Base-by-base conservation (phyloP, 2,888 invertebrate genomes). In the Anthophora plumipes region DNA sequence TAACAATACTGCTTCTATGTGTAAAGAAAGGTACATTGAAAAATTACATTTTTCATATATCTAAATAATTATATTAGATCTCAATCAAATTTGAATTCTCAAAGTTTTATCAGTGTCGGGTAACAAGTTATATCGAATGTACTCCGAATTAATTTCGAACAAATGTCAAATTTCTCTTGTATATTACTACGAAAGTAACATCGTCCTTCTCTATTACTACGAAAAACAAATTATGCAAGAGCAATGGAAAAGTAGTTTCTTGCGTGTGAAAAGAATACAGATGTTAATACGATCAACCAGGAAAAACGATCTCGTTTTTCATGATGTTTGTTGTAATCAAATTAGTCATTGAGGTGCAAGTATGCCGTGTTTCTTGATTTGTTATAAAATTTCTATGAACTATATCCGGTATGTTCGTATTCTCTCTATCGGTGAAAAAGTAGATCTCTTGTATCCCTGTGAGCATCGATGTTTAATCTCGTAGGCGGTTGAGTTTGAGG, bases 401-500 rank as follows among this genome's bases (percentile, higher is more conserved):
- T 22, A 73, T 64, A 25, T 50, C 57, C 17, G 14, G 14, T 1
- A n/a, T 11, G 25, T 2, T n/a, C 20, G 14, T 22, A 7, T 61
- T 14, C 22, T 41, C 4, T n/a, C 1, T 48, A 46, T 61, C 54
- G 39, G 22, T 14, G 20, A 57, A 43, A 78, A 46, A 57, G 20
- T 9, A 37, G 25, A 54, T 17, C 20, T 41, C 14, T 55, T 1
- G 12, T 20, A 22, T 59, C 7, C 12, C 17, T 17, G 43, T n/a
- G 14, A 37, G 11, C 22, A 77, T 68, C 67, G 46, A 55, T 22
- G 54, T 72, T 72, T 72, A 72, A 79, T 67, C 67, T 72, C 11
- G 67, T 50, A 39, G 61, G 57, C 50, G 50, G 55, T 14, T 14
- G 14, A 3, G 12, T 25, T 7, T 22, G 12, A 20, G 39, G 41